Evolutionary conservation across 2,888 invertebrate genomes (phyloP), one percentile per base, ranked within the genome.

Genomic region (Oxycera nigricornis): DNA sequence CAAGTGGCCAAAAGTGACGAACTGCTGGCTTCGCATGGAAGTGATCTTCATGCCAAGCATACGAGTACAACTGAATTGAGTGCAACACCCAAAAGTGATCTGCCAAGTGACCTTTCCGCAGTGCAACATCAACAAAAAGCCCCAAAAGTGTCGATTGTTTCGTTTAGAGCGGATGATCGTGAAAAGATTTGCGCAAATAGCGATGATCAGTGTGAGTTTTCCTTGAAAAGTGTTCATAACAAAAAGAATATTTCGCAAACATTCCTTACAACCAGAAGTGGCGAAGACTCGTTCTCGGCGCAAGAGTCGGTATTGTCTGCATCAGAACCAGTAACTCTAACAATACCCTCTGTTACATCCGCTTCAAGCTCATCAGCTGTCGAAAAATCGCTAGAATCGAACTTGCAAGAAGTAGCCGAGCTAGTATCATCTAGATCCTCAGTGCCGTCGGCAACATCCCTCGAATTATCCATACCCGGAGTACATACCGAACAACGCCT

Each of bases 121-220:
- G 35, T 65, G 57, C 41, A 62, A 14, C 26, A 41, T 26, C 24
- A 30, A 30, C 55, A 35, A 30, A 73, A 73, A 46, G 72, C 73
- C 46, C 67, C 74, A 72, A 77, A 76, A 75, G 74, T 76, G 41
- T 75, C 77, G 41, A 68, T 77, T 55, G 74, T 76, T 17, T 76
- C 74, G 22, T 70, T 76, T 17, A 73, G 70, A 17, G 46, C 30
- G 20, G 50, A 70, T 65, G 39, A 72, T 55, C 17, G 50, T 28
- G 30, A 28, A 65, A 52, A 61, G 17, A 28, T 39, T 59, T 20
- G n/a, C 31, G 17, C 20, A 30, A 50, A 62, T 22, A 17, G 31
- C 30, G 55, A 30, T 55, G 65, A 65, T 65, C 65, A 35, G 41
- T 24, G 65, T 41, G 30, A 39, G 22, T 35, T 39, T 11, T 65